These are phyloP conservation scores for Tolmerus cingulatus DNA, from an alignment of 2,888 invertebrate genomes.

Conservation along the genomic window DNA sequence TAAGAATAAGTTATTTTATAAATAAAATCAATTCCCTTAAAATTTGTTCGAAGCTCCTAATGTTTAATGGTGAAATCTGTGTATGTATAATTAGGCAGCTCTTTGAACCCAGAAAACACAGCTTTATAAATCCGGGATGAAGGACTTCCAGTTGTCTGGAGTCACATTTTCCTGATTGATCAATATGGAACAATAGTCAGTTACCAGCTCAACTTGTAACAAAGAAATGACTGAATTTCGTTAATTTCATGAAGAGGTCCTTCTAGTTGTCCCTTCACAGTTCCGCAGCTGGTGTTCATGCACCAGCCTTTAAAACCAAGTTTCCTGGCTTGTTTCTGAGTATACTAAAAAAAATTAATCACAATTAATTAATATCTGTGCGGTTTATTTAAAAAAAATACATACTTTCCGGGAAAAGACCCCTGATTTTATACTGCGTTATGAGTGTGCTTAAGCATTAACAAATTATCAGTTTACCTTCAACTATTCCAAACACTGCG, in stretches of 20 bases:
- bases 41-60: conserved; percentile 45
- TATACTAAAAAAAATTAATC: conserved; percentile 63
- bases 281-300: conserved; percentile 70
- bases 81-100: conserved; percentile 66
- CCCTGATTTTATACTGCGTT: conserved; percentile 51
- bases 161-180: conserved; percentile 57
- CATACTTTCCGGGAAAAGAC: conserved; percentile 61
- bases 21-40: not conserved
- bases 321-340: conserved; percentile 67
- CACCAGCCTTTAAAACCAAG: conserved; percentile 73
- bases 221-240: conserved; percentile 64
- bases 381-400: not conserved
- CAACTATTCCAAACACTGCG: conserved; percentile 58
- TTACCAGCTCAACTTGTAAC: not conserved
- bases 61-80: conserved; percentile 65
- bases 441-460: not conserved
- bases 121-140: conserved; percentile 76
- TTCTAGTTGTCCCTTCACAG: conserved; percentile 71
- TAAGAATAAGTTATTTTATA: not conserved
- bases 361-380: not conserved
- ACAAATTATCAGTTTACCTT: conserved; percentile 53
- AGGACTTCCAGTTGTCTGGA: conserved; percentile 77
- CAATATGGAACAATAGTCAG: conserved; percentile 51
- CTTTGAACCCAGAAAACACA: conserved; percentile 72
- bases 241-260: conserved; percentile 66